Conservation (phyloP, 2,888 invertebrate genomes). For the Mesoligia furuncula region DNA sequence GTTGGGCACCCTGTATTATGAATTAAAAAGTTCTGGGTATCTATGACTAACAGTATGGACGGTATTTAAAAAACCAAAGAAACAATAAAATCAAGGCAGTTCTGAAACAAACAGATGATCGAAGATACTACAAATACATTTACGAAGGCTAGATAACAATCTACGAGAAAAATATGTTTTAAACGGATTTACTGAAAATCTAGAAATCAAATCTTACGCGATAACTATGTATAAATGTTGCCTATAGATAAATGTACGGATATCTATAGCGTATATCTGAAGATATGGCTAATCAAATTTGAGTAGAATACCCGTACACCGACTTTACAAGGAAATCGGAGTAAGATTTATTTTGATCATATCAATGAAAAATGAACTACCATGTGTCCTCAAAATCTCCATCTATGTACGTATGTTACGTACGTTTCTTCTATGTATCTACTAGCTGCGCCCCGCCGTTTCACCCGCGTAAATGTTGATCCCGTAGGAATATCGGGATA, state of each 20-base stretch:
- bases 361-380: not conserved
- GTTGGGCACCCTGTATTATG: not conserved
- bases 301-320: constrained; percentile 15
- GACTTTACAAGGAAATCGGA: constrained; percentile 14
- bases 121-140: constrained; percentile 43
- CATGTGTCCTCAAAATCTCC: not conserved
- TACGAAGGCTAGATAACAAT: constrained; percentile 59
- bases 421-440: not conserved
- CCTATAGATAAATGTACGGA: constrained; percentile 43
- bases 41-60: too few relatives aligned
- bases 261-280: constrained; percentile 20
- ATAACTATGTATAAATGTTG: constrained; percentile 57
- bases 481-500: too few relatives aligned
- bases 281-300: constrained; percentile 41
- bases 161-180: constrained; percentile 59
- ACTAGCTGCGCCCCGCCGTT: too few relatives aligned
- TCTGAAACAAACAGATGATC: constrained; percentile 19
- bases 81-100: constrained; percentile 24
- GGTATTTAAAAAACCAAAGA: constrained; percentile 2
- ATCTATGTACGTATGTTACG: too few relatives aligned
- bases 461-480: too few relatives aligned
- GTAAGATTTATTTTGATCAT: constrained; percentile 20
- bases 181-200: constrained; percentile 64
- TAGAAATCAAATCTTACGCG: constrained; percentile 57
- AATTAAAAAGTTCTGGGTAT: not conserved